Percentiles rank a stretch among this genome's conserved stretches.
These are phyloP conservation scores for Erpobdella octoculata DNA, from an alignment of 2,888 invertebrate genomes.

Conservation along the genomic window DNA sequence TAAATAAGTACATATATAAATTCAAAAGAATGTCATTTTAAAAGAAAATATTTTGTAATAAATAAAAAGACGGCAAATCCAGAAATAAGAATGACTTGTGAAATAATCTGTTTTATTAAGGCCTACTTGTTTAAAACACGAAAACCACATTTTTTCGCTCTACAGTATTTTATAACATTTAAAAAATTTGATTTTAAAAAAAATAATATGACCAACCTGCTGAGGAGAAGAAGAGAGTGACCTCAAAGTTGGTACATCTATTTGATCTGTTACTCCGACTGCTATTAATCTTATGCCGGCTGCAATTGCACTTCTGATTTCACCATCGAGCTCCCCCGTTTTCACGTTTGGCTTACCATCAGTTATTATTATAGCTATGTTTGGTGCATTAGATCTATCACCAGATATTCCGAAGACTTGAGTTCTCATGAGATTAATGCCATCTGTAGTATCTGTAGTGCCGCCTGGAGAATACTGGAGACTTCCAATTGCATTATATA, in stretches of 20 bases:
- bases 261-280: background rate
- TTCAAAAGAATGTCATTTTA: no score
- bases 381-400: constrained; percentile 6
- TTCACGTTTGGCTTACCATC: background rate
- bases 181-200: no score
- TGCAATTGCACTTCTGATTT: background rate
- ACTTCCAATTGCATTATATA: background rate
- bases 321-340: background rate
- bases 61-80: no score
- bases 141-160: no score
- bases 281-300: background rate
- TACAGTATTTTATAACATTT: no score
- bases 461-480: background rate
- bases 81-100: no score
- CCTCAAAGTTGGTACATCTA: background rate
- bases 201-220: no score
- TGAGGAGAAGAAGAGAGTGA: background rate
- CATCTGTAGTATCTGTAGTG: background rate
- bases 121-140: no score
- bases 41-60: no score
- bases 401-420: constrained; percentile 16
- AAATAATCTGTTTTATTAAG: no score
- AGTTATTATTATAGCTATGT: constrained; percentile 5
- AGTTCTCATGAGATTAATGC: background rate
- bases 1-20: no score